Conservation (phyloP, 2,797 vertebrate species). For the Hirundo rustica region DNA sequence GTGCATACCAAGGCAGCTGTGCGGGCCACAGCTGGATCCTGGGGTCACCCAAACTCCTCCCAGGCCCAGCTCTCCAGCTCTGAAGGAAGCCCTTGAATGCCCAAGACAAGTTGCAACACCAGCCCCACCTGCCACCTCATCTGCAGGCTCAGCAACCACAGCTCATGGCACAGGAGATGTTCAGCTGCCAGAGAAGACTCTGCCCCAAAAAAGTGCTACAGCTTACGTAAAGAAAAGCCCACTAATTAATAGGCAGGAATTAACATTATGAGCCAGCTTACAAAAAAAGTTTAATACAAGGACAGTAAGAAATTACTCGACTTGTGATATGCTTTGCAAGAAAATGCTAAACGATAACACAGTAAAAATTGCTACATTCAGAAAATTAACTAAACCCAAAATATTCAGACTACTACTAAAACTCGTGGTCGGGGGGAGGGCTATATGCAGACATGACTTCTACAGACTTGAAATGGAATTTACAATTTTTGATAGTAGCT, state of each 20-base stretch:
- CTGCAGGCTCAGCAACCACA: background rate
- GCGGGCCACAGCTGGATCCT: background rate
- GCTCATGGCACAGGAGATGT: background rate
- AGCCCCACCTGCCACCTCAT: background rate
- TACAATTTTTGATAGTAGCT: background rate
- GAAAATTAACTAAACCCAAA: conserved; percentile 4
- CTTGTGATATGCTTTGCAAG: background rate
- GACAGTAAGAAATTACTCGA: background rate
- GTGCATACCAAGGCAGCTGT: background rate
- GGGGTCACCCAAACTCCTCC: background rate
- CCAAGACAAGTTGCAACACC: background rate
- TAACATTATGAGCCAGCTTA: background rate
- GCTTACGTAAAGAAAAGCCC: background rate
- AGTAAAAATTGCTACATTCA: background rate
- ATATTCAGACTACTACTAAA: background rate
- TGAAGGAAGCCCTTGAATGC: background rate
- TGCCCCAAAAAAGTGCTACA: background rate
- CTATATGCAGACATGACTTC: background rate
- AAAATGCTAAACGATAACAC: background rate
- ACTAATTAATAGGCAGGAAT: background rate
- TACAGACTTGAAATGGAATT: background rate
- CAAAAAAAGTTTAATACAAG: background rate
- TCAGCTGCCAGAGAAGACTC: background rate
- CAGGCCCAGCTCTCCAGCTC: background rate
- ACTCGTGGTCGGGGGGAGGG: background rate